Evolutionary conservation across 2,113 vertebrate species (phyloP).

Genomic region (Nansenia antarctica): DNA sequence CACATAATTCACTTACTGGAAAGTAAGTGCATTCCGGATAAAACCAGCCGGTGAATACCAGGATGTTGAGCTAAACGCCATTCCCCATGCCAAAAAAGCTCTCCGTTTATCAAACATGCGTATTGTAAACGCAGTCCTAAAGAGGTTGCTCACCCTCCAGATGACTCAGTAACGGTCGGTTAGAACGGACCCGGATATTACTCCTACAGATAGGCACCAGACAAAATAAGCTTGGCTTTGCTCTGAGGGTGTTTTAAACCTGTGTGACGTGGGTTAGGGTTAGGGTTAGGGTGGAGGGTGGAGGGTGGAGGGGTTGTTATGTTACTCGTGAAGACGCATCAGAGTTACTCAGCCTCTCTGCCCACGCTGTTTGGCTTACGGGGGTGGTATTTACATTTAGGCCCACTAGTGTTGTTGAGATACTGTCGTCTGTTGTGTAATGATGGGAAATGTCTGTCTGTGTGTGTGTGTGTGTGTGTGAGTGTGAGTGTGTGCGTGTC

Average conservation of each 20-base stretch:
- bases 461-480: neutral
- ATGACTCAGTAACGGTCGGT: too few species aligned
- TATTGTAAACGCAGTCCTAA: too few species aligned
- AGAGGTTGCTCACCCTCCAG: too few species aligned
- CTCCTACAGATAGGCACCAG: too few species aligned
- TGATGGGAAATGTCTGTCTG: neutral
- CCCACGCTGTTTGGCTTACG: slow-evolving; percentile 53
- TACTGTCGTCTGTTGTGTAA: slow-evolving; percentile 31
- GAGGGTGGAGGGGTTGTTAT: too few species aligned
- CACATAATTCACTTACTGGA: too few species aligned
- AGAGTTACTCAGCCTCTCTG: slow-evolving; percentile 33
- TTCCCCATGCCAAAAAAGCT: neutral
- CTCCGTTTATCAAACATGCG: neutral
- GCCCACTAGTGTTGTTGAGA: slow-evolving; percentile 34
- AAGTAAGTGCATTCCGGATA: too few species aligned
- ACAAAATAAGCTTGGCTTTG: neutral
- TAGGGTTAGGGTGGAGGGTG: too few species aligned
- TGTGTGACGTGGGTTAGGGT: slow-evolving; percentile 1
- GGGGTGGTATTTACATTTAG: slow-evolving; percentile 52
- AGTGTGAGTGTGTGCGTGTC: neutral
- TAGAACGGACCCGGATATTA: too few species aligned
- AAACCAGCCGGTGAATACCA: too few species aligned
- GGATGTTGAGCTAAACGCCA: neutral
- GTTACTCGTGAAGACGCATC: slow-evolving; percentile 5
- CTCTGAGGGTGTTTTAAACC: neutral